Percentiles rank a stretch among this genome's conserved stretches.
Evolutionary conservation across 2,797 vertebrate genomes (phyloP).

Genomic region (Liasis olivaceus): DNA sequence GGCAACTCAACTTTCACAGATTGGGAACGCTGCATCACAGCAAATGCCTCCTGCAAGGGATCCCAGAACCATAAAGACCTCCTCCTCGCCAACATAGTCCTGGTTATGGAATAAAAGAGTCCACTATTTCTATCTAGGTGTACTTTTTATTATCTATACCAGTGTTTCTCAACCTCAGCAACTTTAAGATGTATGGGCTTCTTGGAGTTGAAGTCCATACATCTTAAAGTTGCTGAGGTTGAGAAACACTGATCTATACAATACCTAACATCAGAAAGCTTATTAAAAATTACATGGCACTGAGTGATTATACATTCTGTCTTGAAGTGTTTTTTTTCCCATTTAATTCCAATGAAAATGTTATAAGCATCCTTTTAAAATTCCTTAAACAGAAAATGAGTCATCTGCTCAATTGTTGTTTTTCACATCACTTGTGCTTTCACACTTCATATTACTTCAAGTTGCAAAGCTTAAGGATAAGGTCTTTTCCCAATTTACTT

Average conservation of each 20-base stretch:
- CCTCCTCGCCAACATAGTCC: not conserved
- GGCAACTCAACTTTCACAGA: not conserved
- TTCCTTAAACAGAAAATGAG: constrained; percentile 16
- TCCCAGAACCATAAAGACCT: no score
- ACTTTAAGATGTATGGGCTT: no score
- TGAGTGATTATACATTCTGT: constrained; percentile 8
- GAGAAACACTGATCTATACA: not conserved
- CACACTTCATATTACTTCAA: constrained; percentile 3
- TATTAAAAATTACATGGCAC: not conserved
- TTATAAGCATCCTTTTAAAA: not conserved
- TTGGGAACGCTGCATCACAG: not conserved
- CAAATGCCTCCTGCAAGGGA: not conserved
- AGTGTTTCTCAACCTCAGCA: no score
- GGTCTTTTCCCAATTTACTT: constrained; percentile 23
- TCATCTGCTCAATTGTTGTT: constrained; percentile 7
- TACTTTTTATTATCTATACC: not conserved
- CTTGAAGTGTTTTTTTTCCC: constrained; percentile 1
- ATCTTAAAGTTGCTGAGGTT: no score
- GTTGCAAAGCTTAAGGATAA: constrained; percentile 18
- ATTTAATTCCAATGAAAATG: not conserved
- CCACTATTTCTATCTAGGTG: not conserved
- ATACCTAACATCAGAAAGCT: not conserved
- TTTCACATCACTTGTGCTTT: constrained; percentile 19
- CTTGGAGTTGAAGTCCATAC: no score
- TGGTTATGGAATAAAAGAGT: not conserved